phyloP scores from a whole-genome alignment of 2,888 invertebrate genomes.

The Lacanobia wlatinum region DNA sequence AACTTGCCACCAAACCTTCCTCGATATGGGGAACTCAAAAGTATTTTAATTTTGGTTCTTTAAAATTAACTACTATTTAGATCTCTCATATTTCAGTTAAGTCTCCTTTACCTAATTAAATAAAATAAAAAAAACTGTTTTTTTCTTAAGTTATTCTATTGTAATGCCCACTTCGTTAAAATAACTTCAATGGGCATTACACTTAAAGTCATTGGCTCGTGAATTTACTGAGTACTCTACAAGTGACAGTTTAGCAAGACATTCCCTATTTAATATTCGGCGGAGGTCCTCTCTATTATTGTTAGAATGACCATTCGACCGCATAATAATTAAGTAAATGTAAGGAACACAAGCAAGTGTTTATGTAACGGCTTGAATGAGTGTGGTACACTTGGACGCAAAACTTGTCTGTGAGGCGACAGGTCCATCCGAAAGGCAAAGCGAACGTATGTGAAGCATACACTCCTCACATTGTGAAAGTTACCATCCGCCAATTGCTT shows the following conservation, averaged over 20 bases:
- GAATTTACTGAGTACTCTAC: conserved; percentile 27
- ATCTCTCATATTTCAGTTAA: not conserved
- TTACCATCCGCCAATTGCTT: conserved; percentile 69
- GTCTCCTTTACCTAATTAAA: not conserved
- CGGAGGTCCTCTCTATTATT: conserved; percentile 50
- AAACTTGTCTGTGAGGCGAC: conserved; percentile 81
- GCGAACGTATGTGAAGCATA: conserved; percentile 60
- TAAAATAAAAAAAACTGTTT: conserved; percentile 8
- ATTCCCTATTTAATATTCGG: conserved; percentile 54
- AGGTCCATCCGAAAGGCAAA: conserved; percentile 71
- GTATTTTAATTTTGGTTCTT: not conserved
- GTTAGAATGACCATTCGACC: conserved; percentile 50
- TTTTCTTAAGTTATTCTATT: not conserved
- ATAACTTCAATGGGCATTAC: not conserved
- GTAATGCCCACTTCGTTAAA: not conserved
- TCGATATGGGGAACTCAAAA: not conserved
- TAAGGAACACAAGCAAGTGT: conserved; percentile 39
- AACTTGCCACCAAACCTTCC: not conserved
- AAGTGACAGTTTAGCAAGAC: conserved; percentile 32
- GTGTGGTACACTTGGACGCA: conserved; percentile 66
- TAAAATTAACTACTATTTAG: not conserved
- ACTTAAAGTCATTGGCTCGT: conserved; percentile 16
- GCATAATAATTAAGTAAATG: conserved; percentile 62
- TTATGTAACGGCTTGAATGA: conserved; percentile 73
- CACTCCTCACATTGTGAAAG: conserved; percentile 79